Evolutionary conservation across 2,113 vertebrate genomes (phyloP).

Genomic region (Gymnobelideus leadbeateri): DNA sequence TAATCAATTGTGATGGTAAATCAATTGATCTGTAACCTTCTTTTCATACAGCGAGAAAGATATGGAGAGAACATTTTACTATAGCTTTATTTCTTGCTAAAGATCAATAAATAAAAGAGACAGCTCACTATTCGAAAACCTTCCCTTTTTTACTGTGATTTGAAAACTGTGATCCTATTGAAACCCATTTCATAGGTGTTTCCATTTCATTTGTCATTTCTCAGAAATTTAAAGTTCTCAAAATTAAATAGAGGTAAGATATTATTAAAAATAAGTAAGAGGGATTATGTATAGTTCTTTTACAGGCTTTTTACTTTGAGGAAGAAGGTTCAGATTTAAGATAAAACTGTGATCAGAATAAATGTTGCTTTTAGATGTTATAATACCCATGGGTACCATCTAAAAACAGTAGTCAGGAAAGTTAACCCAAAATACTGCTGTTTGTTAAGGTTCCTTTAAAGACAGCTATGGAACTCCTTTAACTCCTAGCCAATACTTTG

Average conservation of each 20-base stretch:
- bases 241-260: slow-evolving; percentile 84
- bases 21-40: slow-evolving; percentile 89
- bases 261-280: slow-evolving; percentile 52
- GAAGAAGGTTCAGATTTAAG: slow-evolving; percentile 81
- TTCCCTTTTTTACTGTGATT: slow-evolving; percentile 81
- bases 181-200: slow-evolving; percentile 83
- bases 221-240: slow-evolving; percentile 85
- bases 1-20: slow-evolving; percentile 89
- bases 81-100: slow-evolving; percentile 81
- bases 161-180: slow-evolving; percentile 83
- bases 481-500: neutral
- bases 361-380: slow-evolving; percentile 58
- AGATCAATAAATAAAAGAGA: slow-evolving; percentile 87
- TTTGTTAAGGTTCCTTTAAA: neutral
- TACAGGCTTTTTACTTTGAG: slow-evolving; percentile 81
- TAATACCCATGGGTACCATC: slow-evolving; percentile 66
- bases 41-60: slow-evolving; percentile 86
- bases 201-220: slow-evolving; percentile 85
- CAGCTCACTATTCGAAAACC: slow-evolving; percentile 85
- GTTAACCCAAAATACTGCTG: neutral
- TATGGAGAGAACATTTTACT: slow-evolving; percentile 84
- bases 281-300: slow-evolving; percentile 74
- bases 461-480: neutral
- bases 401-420: slow-evolving; percentile 13
- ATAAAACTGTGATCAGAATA: slow-evolving; percentile 70